These are phyloP conservation scores for Turdus rufiventris DNA, from an alignment of 2,113 vertebrate species.

Conservation along the genomic window DNA sequence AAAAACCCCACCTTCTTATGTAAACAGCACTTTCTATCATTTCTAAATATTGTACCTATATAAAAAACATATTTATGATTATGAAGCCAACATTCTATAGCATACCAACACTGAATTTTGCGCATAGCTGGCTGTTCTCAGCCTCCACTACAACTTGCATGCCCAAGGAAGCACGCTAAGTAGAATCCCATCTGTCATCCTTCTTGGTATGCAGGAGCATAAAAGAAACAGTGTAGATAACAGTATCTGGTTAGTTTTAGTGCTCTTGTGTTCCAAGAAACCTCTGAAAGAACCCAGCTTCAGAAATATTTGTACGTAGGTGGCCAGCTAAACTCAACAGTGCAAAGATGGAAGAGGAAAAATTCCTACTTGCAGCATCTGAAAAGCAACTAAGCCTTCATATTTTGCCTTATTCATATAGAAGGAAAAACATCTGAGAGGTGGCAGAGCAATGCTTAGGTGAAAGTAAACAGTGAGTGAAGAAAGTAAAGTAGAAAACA, in stretches of 20 bases:
- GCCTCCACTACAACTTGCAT: background rate
- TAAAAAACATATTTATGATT: background rate
- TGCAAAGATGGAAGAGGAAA: background rate
- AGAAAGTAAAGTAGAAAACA: background rate
- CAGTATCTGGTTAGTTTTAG: background rate
- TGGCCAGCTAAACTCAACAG: background rate
- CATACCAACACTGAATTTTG: background rate
- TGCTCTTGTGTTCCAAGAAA: background rate
- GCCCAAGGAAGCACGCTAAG: background rate
- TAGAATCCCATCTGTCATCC: background rate
- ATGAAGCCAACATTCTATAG: background rate
- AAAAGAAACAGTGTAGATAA: background rate
- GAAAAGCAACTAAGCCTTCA: background rate
- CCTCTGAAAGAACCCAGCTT: background rate
- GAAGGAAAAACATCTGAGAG: background rate
- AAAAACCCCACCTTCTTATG: fast-evolving
- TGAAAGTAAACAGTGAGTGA: background rate
- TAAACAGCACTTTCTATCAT: background rate
- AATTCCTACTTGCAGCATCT: background rate
- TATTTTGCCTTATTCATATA: background rate
- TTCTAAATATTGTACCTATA: background rate
- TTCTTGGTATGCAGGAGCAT: background rate
- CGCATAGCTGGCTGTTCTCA: background rate
- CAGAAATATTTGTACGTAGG: background rate
- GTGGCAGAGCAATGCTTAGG: background rate